A percentile compares a stretch with the other conserved stretches of the same genome.
Evolutionary conservation across 2,888 invertebrate species (phyloP).

Genomic region (Punctoribates punctum): DNA sequence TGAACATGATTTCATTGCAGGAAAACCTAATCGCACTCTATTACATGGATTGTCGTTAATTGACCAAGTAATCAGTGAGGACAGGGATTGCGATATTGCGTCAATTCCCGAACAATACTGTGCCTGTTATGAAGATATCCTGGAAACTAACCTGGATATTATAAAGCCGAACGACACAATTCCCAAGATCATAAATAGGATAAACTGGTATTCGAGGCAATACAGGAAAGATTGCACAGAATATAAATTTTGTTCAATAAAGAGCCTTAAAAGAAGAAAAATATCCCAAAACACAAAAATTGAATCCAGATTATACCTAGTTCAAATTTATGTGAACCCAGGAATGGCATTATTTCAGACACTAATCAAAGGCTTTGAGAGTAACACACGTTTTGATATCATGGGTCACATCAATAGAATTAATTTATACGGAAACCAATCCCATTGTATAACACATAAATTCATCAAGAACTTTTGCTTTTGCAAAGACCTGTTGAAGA

Average conservation of each 20-base stretch:
- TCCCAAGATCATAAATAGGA: background rate
- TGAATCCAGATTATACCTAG: no score
- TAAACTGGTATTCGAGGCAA: background rate
- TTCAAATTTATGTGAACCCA: conserved; percentile 59
- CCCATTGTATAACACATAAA: conserved; percentile 52
- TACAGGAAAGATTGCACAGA: background rate
- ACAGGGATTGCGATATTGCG: conserved; percentile 53
- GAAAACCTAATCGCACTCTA: background rate
- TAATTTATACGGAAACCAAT: conserved; percentile 55
- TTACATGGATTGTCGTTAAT: conserved; percentile 51
- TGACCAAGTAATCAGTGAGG: conserved; percentile 50
- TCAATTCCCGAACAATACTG: conserved; percentile 53
- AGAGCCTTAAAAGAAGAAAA: no score
- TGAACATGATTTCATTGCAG: background rate
- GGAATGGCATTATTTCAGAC: conserved; percentile 74
- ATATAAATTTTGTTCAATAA: no score
- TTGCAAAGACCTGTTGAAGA: conserved; percentile 48
- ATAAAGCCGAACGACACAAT: background rate
- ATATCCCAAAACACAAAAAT: no score
- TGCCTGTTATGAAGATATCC: conserved; percentile 49
- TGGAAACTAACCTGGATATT: background rate
- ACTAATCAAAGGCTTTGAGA: conserved; percentile 58
- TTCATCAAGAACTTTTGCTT: conserved; percentile 53
- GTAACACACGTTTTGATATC: conserved; percentile 54
- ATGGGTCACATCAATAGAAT: conserved; percentile 62